Conservation (phyloP, 64 coral and sea anemone genomes). For the Trachythela sp. region DNA sequence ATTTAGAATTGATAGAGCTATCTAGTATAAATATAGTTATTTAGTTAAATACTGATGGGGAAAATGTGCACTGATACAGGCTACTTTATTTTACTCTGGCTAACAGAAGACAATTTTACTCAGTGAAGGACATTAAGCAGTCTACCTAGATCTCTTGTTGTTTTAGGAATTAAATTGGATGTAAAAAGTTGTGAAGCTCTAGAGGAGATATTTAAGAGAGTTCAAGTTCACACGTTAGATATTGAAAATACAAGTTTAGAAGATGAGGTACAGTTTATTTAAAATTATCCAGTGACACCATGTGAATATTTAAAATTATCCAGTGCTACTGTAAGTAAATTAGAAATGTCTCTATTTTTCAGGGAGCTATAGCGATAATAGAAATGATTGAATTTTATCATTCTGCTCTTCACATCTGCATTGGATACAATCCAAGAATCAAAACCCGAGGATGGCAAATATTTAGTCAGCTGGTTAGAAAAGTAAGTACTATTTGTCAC, state of each 20-base stretch:
- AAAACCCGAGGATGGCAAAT: constrained; percentile 91
- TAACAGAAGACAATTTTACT: no score
- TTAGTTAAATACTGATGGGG: no score
- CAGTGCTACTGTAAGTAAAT: no score
- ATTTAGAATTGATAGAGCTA: no score
- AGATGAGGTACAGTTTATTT: constrained; percentile 66
- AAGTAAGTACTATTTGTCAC: constrained; percentile 16
- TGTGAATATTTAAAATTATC: neutral
- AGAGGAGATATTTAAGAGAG: constrained; percentile 81
- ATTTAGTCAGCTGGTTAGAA: constrained; percentile 64
- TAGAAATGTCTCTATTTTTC: neutral
- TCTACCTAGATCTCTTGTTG: no score
- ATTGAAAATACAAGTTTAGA: constrained; percentile 94
- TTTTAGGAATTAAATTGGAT: constrained; percentile 79
- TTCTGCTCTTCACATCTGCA: constrained; percentile 62
- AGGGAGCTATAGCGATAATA: constrained; percentile 80
- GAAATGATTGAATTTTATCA: constrained; percentile 99
- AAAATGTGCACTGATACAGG: no score
- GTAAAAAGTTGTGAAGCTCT: constrained; percentile 74
- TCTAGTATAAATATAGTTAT: no score
- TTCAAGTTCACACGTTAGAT: constrained; percentile 81
- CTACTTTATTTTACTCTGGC: no score
- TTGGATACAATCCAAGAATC: constrained; percentile 87
- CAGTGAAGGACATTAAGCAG: no score
- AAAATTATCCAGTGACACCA: no score